A percentile compares a stretch with the other conserved stretches of the same genome.
phyloP scores from a whole-genome alignment of 1,140 invertebrate species.

The Glossosoma conforme region DNA sequence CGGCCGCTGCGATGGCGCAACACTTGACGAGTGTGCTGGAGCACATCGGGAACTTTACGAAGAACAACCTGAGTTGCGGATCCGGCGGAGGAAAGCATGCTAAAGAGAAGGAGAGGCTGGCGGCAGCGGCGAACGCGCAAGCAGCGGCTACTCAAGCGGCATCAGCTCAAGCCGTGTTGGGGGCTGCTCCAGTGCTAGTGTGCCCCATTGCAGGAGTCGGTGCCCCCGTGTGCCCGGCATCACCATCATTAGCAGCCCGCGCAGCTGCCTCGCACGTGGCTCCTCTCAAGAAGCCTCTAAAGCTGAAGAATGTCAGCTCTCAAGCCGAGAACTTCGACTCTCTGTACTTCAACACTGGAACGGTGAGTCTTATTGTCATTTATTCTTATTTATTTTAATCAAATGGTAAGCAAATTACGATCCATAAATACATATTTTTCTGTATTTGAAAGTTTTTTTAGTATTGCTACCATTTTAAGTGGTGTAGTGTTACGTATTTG shows the following conservation, averaged over 20 bases:
- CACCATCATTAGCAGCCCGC: slow-evolving; percentile 11
- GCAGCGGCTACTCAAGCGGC: slow-evolving; percentile 16
- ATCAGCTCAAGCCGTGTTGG: slow-evolving; percentile 22
- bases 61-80: slow-evolving; percentile 44
- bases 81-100: slow-evolving; percentile 42
- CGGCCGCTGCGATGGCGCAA: slow-evolving; percentile 44
- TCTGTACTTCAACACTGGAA: slow-evolving; percentile 32
- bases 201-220: too few relatives aligned
- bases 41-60: slow-evolving; percentile 49
- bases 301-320: slow-evolving; percentile 42
- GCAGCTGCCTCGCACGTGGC: slow-evolving; percentile 35
- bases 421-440: too few relatives aligned
- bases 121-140: slow-evolving; percentile 17
- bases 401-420: too few relatives aligned
- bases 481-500: too few relatives aligned
- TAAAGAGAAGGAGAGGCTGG: slow-evolving; percentile 36
- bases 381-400: slow-evolving; percentile 5
- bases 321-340: slow-evolving; percentile 45
- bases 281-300: slow-evolving; percentile 46
- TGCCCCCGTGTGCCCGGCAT: too few relatives aligned
- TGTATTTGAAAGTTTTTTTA: too few relatives aligned
- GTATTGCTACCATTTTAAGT: too few relatives aligned
- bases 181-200: too few relatives aligned
- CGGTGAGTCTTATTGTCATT: slow-evolving; percentile 23
- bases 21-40: slow-evolving; percentile 49